Evolutionary conservation across 1,140 invertebrate genomes (phyloP), one percentile per base, ranked within the genome.

Genomic region (Coenobita brevimanus): DNA sequence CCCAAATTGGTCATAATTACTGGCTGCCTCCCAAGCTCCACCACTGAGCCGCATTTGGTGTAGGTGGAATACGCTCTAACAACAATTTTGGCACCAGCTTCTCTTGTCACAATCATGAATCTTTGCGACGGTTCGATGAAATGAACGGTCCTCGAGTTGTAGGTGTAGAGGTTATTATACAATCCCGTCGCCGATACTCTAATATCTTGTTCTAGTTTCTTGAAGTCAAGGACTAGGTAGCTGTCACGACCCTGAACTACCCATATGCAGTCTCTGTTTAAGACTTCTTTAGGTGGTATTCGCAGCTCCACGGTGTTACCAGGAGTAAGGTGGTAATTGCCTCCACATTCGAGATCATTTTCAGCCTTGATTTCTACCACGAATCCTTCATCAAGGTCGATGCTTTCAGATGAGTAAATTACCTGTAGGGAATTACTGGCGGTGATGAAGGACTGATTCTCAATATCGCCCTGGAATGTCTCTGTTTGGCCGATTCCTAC

Each of bases 121-220:
- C 21, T 79, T 13, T 86, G 21, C 21, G 83, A 78, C 2, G 83
- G 83, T 15, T 78, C 73, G 24, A 86, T 78, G 60, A 86, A 86
- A 36, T 86, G 38, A 15, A 86, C 8, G 33, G 83, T 86, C 43
- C 83, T 79, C 6, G 73, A 13, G n/a, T 69, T 67, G n/a, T 79
- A 86, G 8, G 24, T 64, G 73, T 62, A 86, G 13, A 79, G 33
- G 33, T 86, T 41, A n/a, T 6, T 86, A 27, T 67, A 67, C n/a
- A 86, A 33, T 17, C 57, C 83, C 24, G 83, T 78, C 27, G 24
- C 24, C 1, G 83, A 86, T 13, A 86, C 60, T 43, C 62, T 15
- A 15, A 78, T n/a, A 62, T 86, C 46, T 8, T 33, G 46, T 33
- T 64, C 60, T 21, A 86, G 50, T 1, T 64, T 57, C 27, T 86